These are phyloP conservation scores for Troides oblongomaculatus DNA, from an alignment of 2,888 invertebrate species.

Conservation along the genomic window DNA sequence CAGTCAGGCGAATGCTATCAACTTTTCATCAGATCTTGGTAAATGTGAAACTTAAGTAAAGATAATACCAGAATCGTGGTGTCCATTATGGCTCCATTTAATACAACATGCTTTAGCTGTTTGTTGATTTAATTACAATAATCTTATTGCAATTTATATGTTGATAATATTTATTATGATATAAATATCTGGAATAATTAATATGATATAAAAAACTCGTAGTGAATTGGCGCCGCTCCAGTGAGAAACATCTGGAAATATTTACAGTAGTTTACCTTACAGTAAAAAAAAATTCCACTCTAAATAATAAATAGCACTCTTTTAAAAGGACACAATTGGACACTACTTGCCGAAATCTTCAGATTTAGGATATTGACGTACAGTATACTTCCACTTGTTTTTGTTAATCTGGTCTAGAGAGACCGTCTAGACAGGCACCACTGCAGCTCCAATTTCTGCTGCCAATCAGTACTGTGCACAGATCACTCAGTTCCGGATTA, in stretches of 20 bases:
- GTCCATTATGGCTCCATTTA: constrained; percentile 5
- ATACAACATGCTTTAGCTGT: constrained; percentile 4
- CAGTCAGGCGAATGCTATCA: neutral
- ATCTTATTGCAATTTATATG: neutral
- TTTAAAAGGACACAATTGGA: no score
- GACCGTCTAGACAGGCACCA: no score
- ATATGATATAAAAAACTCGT: no score
- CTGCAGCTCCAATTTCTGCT: no score
- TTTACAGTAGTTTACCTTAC: constrained; percentile 12
- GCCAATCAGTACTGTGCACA: no score
- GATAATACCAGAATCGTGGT: neutral
- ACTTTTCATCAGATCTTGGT: neutral
- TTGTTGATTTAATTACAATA: neutral
- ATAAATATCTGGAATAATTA: constrained; percentile 27
- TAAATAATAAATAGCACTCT: neutral
- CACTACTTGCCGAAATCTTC: no score
- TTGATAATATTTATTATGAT: constrained; percentile 5
- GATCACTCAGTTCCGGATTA: no score
- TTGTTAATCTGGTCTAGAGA: no score
- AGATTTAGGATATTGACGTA: no score
- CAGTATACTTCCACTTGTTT: no score
- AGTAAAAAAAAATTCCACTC: neutral
- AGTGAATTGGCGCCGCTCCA: constrained; percentile 31
- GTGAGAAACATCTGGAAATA: constrained; percentile 11
- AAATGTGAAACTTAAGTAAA: neutral